phyloP scores from a whole-genome alignment of 2,888 invertebrate genomes.

The Ryuthela nishihirai region DNA sequence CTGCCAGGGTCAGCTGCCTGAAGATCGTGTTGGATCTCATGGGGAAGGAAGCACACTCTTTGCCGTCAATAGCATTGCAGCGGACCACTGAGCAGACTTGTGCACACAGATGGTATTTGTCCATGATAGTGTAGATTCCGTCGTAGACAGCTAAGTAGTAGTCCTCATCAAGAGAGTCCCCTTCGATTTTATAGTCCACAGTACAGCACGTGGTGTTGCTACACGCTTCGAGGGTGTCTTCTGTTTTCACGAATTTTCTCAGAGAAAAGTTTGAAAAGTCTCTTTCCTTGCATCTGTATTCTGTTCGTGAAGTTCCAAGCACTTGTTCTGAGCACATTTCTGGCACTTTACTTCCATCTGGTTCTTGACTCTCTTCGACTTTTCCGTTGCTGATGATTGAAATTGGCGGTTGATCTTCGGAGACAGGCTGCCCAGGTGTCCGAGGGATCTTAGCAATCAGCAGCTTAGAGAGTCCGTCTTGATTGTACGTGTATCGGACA shows the following conservation, averaged over 20 bases:
- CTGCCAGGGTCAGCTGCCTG: background rate
- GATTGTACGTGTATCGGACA: slow-evolving; percentile 43
- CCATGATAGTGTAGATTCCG: background rate
- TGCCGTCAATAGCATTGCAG: background rate
- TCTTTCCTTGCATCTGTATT: background rate
- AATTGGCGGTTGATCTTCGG: background rate
- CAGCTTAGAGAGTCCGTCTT: slow-evolving; percentile 42
- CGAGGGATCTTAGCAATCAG: slow-evolving; percentile 41
- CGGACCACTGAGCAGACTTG: background rate
- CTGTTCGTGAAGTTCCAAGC: background rate
- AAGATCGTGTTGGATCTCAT: background rate
- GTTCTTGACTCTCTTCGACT: background rate
- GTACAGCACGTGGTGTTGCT: slow-evolving; percentile 14
- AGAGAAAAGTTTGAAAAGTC: background rate
- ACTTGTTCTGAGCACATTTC: background rate
- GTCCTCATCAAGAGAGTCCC: background rate
- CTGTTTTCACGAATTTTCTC: background rate
- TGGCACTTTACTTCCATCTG: background rate
- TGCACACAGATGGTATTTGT: background rate
- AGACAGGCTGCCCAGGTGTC: background rate
- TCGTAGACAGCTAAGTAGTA: background rate
- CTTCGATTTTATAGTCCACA: slow-evolving; percentile 4
- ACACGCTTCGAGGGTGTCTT: background rate
- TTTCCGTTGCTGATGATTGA: background rate
- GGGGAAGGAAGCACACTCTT: background rate